Conservation (phyloP, 1,140 invertebrate genomes). For the Drosophila varians region DNA sequence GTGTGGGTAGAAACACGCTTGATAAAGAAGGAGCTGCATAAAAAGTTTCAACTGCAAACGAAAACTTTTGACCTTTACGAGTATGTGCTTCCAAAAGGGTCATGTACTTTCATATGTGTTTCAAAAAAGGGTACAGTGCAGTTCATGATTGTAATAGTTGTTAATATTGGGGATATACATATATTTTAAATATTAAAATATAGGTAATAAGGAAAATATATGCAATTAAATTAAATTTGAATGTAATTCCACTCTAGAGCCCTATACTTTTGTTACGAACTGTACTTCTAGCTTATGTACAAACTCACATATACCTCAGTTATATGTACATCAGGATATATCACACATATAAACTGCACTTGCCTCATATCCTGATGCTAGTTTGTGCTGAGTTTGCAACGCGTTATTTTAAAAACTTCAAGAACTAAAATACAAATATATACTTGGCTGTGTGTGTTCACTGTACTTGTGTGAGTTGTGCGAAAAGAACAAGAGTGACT, state of each 20-base stretch:
- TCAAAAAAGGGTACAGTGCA: background rate
- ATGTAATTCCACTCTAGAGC: background rate
- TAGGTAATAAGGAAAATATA: too few relatives aligned
- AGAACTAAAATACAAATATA: constrained; percentile 49
- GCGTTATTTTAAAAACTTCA: constrained; percentile 60
- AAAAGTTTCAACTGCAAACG: constrained; percentile 76
- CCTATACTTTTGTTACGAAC: background rate
- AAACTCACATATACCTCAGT: background rate
- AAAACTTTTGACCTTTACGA: constrained; percentile 79
- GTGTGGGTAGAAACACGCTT: constrained; percentile 59
- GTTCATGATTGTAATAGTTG: background rate
- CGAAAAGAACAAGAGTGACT: background rate
- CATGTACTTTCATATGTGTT: constrained; percentile 11
- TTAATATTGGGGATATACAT: too few relatives aligned
- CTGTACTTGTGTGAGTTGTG: background rate
- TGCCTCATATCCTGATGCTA: constrained; percentile 64
- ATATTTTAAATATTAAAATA: too few relatives aligned
- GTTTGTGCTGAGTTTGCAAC: constrained; percentile 51
- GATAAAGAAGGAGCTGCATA: constrained; percentile 73
- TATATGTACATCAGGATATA: constrained; percentile 2
- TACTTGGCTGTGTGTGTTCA: constrained; percentile 3
- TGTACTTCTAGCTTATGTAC: background rate
- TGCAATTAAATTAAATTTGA: background rate
- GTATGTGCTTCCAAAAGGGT: constrained; percentile 27
- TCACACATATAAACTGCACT: constrained; percentile 38